Evolutionary conservation across 1,140 invertebrate species (phyloP), one percentile per base, ranked within the genome.

Genomic region (Harpegnathos saltator): DNA sequence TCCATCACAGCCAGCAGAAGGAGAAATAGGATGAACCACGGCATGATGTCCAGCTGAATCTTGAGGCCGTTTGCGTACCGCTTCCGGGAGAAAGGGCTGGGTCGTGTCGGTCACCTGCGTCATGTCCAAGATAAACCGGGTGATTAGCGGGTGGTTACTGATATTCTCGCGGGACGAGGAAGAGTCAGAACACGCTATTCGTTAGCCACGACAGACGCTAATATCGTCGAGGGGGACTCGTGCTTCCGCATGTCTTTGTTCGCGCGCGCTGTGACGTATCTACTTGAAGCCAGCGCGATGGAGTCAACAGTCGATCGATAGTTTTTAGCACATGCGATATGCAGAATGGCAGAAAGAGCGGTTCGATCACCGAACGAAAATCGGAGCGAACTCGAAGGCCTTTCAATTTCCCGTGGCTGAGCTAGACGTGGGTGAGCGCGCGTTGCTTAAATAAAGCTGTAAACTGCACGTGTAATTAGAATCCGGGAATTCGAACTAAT

Each of bases 1-100:
- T 95, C 95, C 93, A 95, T 94, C 87, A 95, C 94, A 75, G 93
- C 93, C 82, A 95, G 92, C 90, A 95, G 91, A 65, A 95, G 94
- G 82, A 95, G 93, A 91, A 95, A 94, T 83, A 95, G 92, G 85
- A 95, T 93, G 89, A 95, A 95, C 93, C 95, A 95, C 72, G 94
- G 94, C 94, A 95, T 95, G 89, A 93, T 90, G 91, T 93, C 92
- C 78, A 91, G 92, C 92, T 93, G 92, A 93, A 93, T 94, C 89
- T 91, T 93, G 91, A 93, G 89, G 91, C 92, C 91, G 92, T 94
- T 91, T 88, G 91, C 48, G 75, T 84, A 92, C 61, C 90, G 75
- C 88, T 91, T 82, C 77, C 81, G 83, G 78, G 72, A 74, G 82
- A 87, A 90, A 85, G 80, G 63, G 61, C 72, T 83, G 73, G 56